Base-by-base conservation (phyloP, 2,888 invertebrate genomes). In the Hydrotaea cyrtoneurina region DNA sequence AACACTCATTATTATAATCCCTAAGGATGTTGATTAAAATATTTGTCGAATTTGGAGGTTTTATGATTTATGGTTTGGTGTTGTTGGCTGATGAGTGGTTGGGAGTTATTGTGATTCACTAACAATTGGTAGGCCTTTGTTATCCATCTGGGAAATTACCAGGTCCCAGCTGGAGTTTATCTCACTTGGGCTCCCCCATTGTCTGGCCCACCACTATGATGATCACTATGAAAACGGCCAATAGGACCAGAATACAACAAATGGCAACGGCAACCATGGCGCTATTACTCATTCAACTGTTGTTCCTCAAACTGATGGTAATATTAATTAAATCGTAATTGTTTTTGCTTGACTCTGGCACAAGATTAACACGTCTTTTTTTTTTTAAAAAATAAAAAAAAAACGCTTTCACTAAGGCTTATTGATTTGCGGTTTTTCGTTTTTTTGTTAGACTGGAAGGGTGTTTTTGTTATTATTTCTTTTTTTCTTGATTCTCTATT, bases 261-360 rank as follows among this genome's bases (percentile, higher is more conserved):
- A 96, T 96, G 89, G 96, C 96, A 89, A 96, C 96, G 86, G 96
- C 96, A 91, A 96, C 95, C 96, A 96, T 96, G 85, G 92, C 93
- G 88, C 92, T 92, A 83, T 93, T 93, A 90, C 92, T 92, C 92
- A 93, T 93, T 84, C 83, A 89, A 87, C 85, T 82, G 78, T 74
- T 81, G 78, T 36, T 36, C 64, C 21, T 57, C 77, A 86, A 85
- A 23, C 50, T 77, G 69, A 74, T n/a, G 50, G 80, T 80, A 78
- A 85, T 66, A 86, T 87, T 88, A 80, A 75, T 87, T 76, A 83
- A 78, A 78, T 75, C 59, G 62, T 46, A 77, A 86, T 81, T 80
- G 43, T 77, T 66, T 5, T 73, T 8, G 3, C 10, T 1, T 13
- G 10, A 39, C 39, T 3, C 11, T 39, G 1, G 39, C 39, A 10